Percentiles rank a stretch among this genome's conserved stretches.
Conservation (phyloP, 2,113 vertebrate species). For the Pelobates fuscus region DNA sequence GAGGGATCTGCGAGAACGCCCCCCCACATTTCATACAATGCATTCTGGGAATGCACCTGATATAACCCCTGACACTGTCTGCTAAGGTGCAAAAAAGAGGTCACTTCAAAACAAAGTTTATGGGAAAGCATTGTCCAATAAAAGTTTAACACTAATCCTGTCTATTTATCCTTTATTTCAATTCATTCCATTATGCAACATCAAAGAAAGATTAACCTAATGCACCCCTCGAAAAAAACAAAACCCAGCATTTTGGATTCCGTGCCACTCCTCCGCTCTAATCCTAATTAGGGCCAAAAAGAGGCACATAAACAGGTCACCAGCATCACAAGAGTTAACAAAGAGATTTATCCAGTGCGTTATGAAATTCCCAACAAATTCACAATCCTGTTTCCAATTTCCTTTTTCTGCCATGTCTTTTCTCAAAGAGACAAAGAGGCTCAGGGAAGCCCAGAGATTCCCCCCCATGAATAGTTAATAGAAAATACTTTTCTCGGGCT, state of each 20-base stretch:
- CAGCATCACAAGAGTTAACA: not conserved
- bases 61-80: too few relatives aligned
- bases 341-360: not conserved
- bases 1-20: too few relatives aligned
- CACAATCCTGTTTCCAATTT: slow-evolving; percentile 23
- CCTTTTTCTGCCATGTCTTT: not conserved
- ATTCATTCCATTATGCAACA: not conserved
- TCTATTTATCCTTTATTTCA: not conserved
- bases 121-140: too few relatives aligned
- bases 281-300: not conserved
- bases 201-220: not conserved
- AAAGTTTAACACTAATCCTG: too few relatives aligned
- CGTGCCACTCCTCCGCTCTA: not conserved
- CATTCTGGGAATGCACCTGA: too few relatives aligned
- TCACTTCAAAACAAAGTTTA: too few relatives aligned
- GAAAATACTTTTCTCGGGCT: not conserved
- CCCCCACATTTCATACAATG: too few relatives aligned
- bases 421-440: slow-evolving; percentile 22
- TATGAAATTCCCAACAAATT: slow-evolving; percentile 32
- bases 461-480: not conserved
- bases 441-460: slow-evolving; percentile 5
- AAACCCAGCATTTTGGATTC: not conserved
- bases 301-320: not conserved
- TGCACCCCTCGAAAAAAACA: not conserved
- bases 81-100: too few relatives aligned